Evolutionary conservation across 1,140 invertebrate genomes (phyloP).

Genomic region (Zaprionus vittiger): DNA sequence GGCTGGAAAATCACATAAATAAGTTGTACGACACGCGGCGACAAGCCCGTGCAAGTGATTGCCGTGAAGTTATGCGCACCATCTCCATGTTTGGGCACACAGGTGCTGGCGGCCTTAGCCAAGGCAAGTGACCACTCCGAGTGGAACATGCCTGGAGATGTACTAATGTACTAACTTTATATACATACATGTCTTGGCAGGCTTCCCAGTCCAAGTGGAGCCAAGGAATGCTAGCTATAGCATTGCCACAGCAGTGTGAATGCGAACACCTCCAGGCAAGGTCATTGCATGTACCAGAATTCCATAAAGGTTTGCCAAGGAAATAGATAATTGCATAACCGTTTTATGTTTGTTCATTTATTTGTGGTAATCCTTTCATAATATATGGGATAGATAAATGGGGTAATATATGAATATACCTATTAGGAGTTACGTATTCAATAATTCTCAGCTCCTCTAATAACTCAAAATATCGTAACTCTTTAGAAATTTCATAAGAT

Average conservation of each 20-base stretch:
- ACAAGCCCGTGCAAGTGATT: slow-evolving; percentile 58
- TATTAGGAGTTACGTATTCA: too few species aligned
- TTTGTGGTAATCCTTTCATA: too few species aligned
- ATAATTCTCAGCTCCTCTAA: too few species aligned
- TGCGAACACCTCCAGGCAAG: slow-evolving; percentile 23
- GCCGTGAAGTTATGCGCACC: slow-evolving; percentile 75
- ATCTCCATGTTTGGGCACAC: slow-evolving; percentile 71
- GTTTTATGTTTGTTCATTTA: too few species aligned
- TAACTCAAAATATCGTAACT: too few species aligned
- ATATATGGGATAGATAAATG: too few species aligned
- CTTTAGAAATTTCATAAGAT: too few species aligned
- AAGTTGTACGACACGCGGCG: slow-evolving; percentile 75
- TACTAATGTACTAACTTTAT: background rate
- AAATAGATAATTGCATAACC: background rate
- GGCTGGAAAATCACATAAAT: slow-evolving; percentile 68
- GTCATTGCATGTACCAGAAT: slow-evolving; percentile 1
- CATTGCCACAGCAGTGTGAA: slow-evolving; percentile 16
- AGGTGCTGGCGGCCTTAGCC: slow-evolving; percentile 68
- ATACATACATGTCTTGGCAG: slow-evolving; percentile 18
- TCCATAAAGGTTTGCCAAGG: background rate
- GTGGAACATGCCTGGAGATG: background rate
- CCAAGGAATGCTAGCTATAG: slow-evolving; percentile 24
- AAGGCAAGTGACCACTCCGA: slow-evolving; percentile 43
- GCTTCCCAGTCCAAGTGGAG: slow-evolving; percentile 7
- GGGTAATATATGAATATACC: too few species aligned